Evolutionary conservation across 2,797 vertebrate species (phyloP), one percentile per base, ranked within the genome.

Genomic region (Euthynnus affinis): DNA sequence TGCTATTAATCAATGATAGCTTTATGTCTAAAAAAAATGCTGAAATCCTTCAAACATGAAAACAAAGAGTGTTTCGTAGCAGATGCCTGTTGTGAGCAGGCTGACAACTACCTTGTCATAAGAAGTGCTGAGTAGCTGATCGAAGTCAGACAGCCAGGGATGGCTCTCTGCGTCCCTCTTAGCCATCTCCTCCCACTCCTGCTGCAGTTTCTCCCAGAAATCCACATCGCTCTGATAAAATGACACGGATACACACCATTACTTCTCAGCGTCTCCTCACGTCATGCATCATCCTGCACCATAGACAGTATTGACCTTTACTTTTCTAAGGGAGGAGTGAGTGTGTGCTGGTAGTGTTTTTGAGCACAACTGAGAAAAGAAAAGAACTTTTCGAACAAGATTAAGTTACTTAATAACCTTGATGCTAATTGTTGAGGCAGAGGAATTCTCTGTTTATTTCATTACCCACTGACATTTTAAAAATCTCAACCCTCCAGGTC

Each of bases 191-290:
- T 99, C 98, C 97, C 98, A 97, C 88, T 99, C 98, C 87, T 98
- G 96, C 95, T 99, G 98, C 84, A 99, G 96, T 91, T 98, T 99
- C 93, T 99, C 98, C 98, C 98, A 99, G 95, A 99, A 99, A 94
- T 99, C 98, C 55, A 99, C 96, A 93, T 99, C 98, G 79, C 98
- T 98, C 98, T 96, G 89, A 78, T 61, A 75, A 78, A 71, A 81
- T 51, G 51, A 81, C 76, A 86, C 57, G 32, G n/a, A 87, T 6
- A 73, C 20, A 52, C 51, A 62, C 75, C 40, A 74, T 84, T 76
- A 78, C 32, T 76, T 71, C 25, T 65, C 46, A 32, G 22, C 10
- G 23, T 49, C 61, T 22, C 32, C 49, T 68, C 20, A 22, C 40
- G 29, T 62, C 48, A 37, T 25, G 32, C 1, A 61, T 58, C 75